Base-by-base conservation (phyloP, 1,140 invertebrate genomes). In the Drosophila auraria region DNA sequence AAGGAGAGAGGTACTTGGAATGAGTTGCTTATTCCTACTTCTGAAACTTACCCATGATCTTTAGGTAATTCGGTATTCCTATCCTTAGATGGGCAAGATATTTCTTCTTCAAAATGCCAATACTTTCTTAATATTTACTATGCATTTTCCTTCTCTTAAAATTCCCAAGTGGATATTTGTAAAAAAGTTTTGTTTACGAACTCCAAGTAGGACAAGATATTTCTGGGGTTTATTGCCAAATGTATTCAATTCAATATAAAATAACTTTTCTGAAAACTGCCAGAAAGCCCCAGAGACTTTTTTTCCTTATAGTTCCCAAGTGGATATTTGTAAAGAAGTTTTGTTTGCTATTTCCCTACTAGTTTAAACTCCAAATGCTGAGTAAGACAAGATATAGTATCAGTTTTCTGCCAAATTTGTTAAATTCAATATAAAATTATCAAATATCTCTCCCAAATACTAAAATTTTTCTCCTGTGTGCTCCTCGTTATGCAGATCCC, bases 401-500 rank as follows among this genome's bases (percentile, higher is more conserved):
- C 8, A 2, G n/a, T 20, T 63, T 30, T 25, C 30, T 25, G 7
- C 27, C 12, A 25, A 14, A 20, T 20, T 25, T 60, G 0, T 17
- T 60, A 1, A n/a, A 5, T 60, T 20, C 1, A 0, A 5, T 12
- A 4, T 2, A 30, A 12, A 15, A 14, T 30, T 5, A 5, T 30
- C 6, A 30, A 30, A 30, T 51, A 17, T n/a, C 3, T n/a, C 1
- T 27, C 38, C 11, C 20, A 17, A 25, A 11, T 3, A 40, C 5
- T 20, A 8, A 9, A 12, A 8, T 5, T 23, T 42, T 50, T 59
- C 7, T n/a, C 44, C 14, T 49, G 50, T 25, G 74, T 78, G 74
- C 44, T 20, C 15, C 47, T 51, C 30, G 30, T 60, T 57, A 57
- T 62, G 65, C 65, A 53, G 76, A 78, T 78, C 45, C 45, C 76